Percentiles rank a stretch among this genome's conserved stretches.
Evolutionary conservation across 1,140 invertebrate species (phyloP).

Genomic region (Solen grandis): DNA sequence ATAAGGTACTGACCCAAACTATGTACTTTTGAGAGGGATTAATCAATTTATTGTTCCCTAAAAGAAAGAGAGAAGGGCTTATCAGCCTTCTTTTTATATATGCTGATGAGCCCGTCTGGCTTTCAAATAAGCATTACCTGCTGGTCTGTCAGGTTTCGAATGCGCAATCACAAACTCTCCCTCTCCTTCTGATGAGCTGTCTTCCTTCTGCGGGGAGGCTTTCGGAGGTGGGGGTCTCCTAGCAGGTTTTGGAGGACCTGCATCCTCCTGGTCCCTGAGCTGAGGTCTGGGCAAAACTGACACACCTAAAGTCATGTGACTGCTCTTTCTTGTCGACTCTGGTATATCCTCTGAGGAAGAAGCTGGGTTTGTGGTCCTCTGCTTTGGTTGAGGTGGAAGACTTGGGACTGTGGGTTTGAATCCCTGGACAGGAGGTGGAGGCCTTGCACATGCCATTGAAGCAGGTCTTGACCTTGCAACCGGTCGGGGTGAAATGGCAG

Average conservation of each 20-base stretch:
- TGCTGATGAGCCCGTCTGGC: no score
- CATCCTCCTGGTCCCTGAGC: background rate
- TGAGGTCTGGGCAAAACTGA: slow-evolving; percentile 16
- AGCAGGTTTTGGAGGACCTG: background rate
- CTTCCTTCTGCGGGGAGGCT: background rate
- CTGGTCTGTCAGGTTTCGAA: slow-evolving; percentile 44
- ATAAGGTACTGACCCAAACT: no score
- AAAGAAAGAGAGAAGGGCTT: no score
- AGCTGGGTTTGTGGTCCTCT: background rate
- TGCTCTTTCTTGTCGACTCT: background rate
- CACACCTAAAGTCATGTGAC: slow-evolving; percentile 23
- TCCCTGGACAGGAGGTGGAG: slow-evolving; percentile 41
- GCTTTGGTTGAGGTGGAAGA: background rate
- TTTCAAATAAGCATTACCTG: no score
- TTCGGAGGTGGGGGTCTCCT: slow-evolving; percentile 28
- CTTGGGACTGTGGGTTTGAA: background rate
- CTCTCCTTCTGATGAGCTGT: no score
- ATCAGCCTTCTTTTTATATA: no score
- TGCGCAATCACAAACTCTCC: slow-evolving; percentile 44
- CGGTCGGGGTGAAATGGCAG: slow-evolving; percentile 30
- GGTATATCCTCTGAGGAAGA: background rate
- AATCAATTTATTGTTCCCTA: no score
- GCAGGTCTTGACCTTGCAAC: slow-evolving; percentile 22
- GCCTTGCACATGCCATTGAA: slow-evolving; percentile 28
- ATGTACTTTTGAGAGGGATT: no score